A percentile compares a stretch with the other conserved stretches of the same genome.
Conservation (phyloP, 1,140 invertebrate genomes). For the Trichomalopsis sarcophagae region DNA sequence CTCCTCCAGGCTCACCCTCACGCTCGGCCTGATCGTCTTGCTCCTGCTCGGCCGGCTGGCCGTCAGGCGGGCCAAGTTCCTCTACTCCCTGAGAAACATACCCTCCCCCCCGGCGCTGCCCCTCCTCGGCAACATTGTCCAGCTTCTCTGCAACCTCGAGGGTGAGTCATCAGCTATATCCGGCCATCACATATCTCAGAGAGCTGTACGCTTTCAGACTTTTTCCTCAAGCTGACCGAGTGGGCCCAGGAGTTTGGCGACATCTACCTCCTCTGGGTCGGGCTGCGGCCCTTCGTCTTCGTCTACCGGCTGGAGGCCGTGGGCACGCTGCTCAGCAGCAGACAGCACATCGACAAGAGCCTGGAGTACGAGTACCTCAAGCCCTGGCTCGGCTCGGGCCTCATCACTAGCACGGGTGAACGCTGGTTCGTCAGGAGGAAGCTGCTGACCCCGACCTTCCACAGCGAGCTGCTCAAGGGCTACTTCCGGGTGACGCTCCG, state of each 20-base stretch:
- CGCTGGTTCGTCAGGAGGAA: conserved; percentile 83
- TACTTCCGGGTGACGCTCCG: conserved; percentile 78
- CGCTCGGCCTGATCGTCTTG: conserved; percentile 53
- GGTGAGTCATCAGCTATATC: too few species aligned
- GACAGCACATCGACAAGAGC: conserved; percentile 78
- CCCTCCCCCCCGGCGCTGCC: conserved; percentile 65
- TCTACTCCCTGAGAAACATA: conserved; percentile 62
- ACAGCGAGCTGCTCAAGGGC: conserved; percentile 83
- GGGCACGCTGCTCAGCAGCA: conserved; percentile 66
- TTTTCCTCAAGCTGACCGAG: conserved; percentile 60
- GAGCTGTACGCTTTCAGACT: too few species aligned
- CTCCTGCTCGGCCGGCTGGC: conserved; percentile 34
- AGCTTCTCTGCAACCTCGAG: conserved; percentile 65
- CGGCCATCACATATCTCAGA: too few species aligned
- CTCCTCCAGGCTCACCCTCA: conserved; percentile 54
- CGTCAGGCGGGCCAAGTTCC: conserved; percentile 59
- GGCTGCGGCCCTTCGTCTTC: conserved; percentile 65
- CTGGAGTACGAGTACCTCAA: conserved; percentile 78
- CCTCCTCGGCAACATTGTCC: conserved; percentile 66
- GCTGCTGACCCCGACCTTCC: conserved; percentile 86
- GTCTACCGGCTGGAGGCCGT: conserved; percentile 63
- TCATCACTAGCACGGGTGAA: conserved; percentile 77
- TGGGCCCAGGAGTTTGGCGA: conserved; percentile 64
- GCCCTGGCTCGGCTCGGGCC: conserved; percentile 79
- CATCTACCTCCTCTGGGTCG: conserved; percentile 66